Evolutionary conservation across 2,113 vertebrate genomes (phyloP), one percentile per base, ranked within the genome.

Genomic region (Alectura lathami): DNA sequence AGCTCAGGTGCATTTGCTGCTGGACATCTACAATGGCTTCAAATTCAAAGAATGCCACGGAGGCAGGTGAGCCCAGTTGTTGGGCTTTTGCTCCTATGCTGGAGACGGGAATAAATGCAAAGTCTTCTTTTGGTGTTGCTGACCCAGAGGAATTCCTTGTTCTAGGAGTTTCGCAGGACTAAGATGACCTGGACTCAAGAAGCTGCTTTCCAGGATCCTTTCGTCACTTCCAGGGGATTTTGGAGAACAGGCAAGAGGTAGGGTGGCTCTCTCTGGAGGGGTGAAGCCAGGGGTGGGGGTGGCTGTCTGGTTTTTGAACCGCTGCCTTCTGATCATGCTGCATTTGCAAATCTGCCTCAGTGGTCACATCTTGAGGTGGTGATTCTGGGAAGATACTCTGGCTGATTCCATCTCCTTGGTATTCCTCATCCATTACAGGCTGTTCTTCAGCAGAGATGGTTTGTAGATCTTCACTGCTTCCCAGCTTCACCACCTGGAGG

Each of bases 31-130:
- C 29, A 30, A 26, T 26, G 56, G 60, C 26, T 53, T 92, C 86
- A 8, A 84, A 38, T 48, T 84, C 81, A 53, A 89, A 94, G 69
- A 93, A 68, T n/a, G n/a, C n/a, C n/a, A n/a, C n/a, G n/a, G 34
- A 42, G 42, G 48, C 0, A 2, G 60, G 26, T 4, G 86, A 54
- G 47, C 87, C 86, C 9, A 0, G 18, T n/a, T n/a, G n/a, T 3
- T 84, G 83, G 21, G n/a, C 34, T 67, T 59, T 30, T 17, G 30
- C n/a, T 60, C 85, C 57, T 21, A 1, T 6, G 23, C 20, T 60
- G 57, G 66, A 50, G 38, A 45, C 2, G 7, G 74, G 43, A 82
- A 32, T 17, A 24, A n/a, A 23, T 40, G 42, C 23, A 3, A 57
- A 12, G 16, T 9, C 3, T 6, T 75, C 69, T 68, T 68, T 51